Percentiles rank a stretch among this genome's conserved stretches.
Conservation (phyloP, 2,888 invertebrate species). For the Microchrysa polita region DNA sequence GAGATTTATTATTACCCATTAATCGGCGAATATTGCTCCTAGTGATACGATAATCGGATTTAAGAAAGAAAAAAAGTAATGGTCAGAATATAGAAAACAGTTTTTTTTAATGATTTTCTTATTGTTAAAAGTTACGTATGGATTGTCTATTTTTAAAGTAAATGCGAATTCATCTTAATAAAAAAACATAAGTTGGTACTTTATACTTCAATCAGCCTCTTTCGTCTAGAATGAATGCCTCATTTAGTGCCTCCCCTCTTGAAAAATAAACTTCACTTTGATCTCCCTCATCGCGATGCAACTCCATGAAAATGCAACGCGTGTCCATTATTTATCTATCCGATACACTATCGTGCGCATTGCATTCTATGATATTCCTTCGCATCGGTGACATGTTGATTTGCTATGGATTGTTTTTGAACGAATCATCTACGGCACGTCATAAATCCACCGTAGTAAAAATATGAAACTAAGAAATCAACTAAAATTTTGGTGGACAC, state of each 20-base stretch:
- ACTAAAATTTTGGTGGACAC: not conserved
- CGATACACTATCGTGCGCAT: not conserved
- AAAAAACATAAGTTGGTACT: no score
- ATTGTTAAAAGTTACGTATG: no score
- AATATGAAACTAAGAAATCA: not conserved
- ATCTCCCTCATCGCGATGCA: constrained; percentile 10
- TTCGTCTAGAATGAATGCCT: not conserved
- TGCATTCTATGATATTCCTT: constrained; percentile 21
- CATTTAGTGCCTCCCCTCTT: constrained; percentile 36
- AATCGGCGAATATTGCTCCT: no score
- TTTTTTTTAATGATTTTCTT: no score
- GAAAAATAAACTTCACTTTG: constrained; percentile 29
- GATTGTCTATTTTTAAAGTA: no score
- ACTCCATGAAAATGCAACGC: constrained; percentile 33
- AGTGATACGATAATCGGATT: no score
- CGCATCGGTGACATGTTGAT: constrained; percentile 35
- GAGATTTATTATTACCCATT: no score
- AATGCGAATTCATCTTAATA: no score
- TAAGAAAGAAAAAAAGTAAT: no score
- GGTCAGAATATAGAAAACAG: no score
- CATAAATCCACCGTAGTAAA: constrained; percentile 43
- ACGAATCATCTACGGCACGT: constrained; percentile 34
- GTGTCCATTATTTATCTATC: constrained; percentile 40
- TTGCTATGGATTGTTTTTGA: constrained; percentile 38
- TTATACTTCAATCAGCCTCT: no score